These are phyloP conservation scores for Drosophila rhopaloa DNA, from an alignment of 1,140 invertebrate genomes.

Conservation along the genomic window DNA sequence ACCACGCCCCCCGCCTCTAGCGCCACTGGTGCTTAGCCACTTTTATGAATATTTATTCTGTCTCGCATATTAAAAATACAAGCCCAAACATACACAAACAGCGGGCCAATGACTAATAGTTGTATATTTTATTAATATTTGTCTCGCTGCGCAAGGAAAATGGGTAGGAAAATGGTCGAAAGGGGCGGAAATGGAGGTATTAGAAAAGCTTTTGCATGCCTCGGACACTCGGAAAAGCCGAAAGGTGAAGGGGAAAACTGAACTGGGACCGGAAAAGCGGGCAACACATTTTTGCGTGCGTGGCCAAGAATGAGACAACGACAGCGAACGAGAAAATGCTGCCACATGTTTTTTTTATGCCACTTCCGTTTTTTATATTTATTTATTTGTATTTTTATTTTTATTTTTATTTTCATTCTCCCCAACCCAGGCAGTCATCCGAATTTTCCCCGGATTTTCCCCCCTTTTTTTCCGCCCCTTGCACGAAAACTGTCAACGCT, in stretches of 20 bases:
- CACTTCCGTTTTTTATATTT: slow-evolving; percentile 73
- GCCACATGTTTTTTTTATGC: slow-evolving; percentile 80
- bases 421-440: neutral
- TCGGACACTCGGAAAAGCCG: slow-evolving; percentile 13
- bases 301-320: slow-evolving; percentile 43
- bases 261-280: slow-evolving; percentile 44
- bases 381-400: slow-evolving; percentile 75
- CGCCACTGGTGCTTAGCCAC: slow-evolving; percentile 40
- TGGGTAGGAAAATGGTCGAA: slow-evolving; percentile 3
- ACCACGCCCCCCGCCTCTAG: neutral
- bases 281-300: slow-evolving; percentile 77
- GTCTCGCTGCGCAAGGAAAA: slow-evolving; percentile 45
- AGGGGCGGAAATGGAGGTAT: slow-evolving; percentile 18
- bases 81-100: slow-evolving; percentile 54
- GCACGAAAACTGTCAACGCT: slow-evolving; percentile 44
- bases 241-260: slow-evolving; percentile 22
- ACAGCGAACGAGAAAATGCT: slow-evolving; percentile 53
- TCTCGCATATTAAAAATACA: slow-evolving; percentile 82
- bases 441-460: neutral
- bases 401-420: slow-evolving; percentile 41
- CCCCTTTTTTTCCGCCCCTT: neutral
- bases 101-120: slow-evolving; percentile 78
- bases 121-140: slow-evolving; percentile 84
- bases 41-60: slow-evolving; percentile 82
- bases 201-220: slow-evolving; percentile 27